Base-by-base conservation (phyloP, 1,140 invertebrate genomes). In the Macrocentrus cingulum region DNA sequence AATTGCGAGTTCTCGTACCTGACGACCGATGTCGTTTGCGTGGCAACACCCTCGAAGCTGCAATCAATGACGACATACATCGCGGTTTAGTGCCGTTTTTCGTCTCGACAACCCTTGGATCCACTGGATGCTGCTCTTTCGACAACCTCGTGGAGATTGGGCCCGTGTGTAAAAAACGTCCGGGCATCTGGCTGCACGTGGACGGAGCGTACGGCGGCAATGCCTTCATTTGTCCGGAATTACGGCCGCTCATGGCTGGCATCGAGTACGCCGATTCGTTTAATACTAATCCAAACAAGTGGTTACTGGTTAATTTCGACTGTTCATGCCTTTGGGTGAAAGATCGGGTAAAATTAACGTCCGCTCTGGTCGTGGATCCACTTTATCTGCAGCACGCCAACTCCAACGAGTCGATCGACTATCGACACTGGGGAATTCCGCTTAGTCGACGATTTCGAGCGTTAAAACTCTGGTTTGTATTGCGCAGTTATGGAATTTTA, bases 201-300 rank as follows among this genome's bases (percentile, higher is more conserved):
- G 90, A 88, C 80, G 85, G 88, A 3, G 92, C 92, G 1, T 95
- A 95, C 66, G 92, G 89, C 1, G 92, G 92, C 2, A 91, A 86
- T 62, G 84, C 88, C 0, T 90, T 94, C 65, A 91, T 95, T 55
- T 90, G 92, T 60, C 90, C 91, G 0, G 92, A 95, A 76, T 84
- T 92, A 75, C 81, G 88, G 60, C 80, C 83, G 23, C 79, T 91
- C 22, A 86, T 91, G 70, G 82, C 84, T 58, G 88, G 92, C 1
- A 85, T 95, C 16, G 88, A 94, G 79, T 87, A 90, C 70, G 93
- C 91, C 0, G 90, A 91, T 68, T 95, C 92, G 0, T 91, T 97
- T 71, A 95, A 95, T 68, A 92, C 90, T 1, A 97, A 97, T 77
- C 91, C 94, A 0, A 95, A 95, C 72, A 97, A 97, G 77, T 95